Evolutionary conservation across 2,797 vertebrate species (phyloP), one percentile per base, ranked within the genome.

Genomic region (Sternarchorhynchus goeldii): DNA sequence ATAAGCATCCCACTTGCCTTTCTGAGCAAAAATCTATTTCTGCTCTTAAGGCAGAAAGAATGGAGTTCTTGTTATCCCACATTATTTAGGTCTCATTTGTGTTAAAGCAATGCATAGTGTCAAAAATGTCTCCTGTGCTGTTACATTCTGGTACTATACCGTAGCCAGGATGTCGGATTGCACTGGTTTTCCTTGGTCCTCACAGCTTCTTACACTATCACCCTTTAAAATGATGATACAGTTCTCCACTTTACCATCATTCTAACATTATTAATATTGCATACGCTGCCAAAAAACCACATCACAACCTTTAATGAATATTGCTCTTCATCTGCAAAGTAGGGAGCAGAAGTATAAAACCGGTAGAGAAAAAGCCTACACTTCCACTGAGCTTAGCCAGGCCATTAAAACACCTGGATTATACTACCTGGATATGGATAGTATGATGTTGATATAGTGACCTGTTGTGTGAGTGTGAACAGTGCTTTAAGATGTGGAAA

Each of bases 401-500:
- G n/a, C 41, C 5, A 50, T 53, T 12, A 0, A 5, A 64, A 32
- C 8, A 56, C n/a, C 18, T n/a, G 36, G 25, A 25, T 25, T 25
- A 25, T 25, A 25, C 25, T 14, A 25, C 36, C 25, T 25, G 20
- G 69, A 39, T n/a, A 55, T 21, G 31, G 53, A 36, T 31, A 7
- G 72, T 58, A 73, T 10, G 39, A 45, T 75, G 25, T 45, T 31
- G 39, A 82, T 56, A 56, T 34, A 59, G 45, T 31, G 67, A 65
- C 45, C 45, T 50, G 72, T 6, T 31, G 34, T 25, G 29, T 29
- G 57, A 17, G 57, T 64, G 76, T 73, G 65, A 83, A 80, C 58
- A 57, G 60, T 60, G 73, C 56, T 59, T 70, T 81, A 56, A 69
- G 39, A 78, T 58, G 31, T 75, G 71, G 20, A 68, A 66, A 70